Conservation (phyloP, 2,888 invertebrate species). For the Eumacrocentrus americanus region DNA sequence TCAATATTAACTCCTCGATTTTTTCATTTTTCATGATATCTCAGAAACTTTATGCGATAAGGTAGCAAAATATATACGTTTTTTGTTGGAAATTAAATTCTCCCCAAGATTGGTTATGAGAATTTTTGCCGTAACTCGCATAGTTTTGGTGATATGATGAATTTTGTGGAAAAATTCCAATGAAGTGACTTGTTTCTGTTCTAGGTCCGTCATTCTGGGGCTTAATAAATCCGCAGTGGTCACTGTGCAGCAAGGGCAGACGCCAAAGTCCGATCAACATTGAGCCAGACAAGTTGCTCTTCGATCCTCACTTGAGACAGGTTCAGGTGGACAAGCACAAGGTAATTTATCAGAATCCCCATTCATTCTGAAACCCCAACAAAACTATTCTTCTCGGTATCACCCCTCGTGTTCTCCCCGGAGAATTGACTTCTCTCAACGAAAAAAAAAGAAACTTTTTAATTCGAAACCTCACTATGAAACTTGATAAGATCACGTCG, state of each 20-base stretch:
- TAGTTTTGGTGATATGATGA: no score
- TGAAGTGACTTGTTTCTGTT: constrained; percentile 43
- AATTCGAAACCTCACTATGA: constrained; percentile 22
- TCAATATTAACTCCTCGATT: no score
- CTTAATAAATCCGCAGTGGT: constrained; percentile 97
- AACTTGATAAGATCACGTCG: constrained; percentile 29
- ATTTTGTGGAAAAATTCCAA: not conserved
- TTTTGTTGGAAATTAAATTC: no score
- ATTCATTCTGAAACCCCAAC: not conserved
- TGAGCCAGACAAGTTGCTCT: constrained; percentile 91
- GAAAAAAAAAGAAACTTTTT: constrained; percentile 24
- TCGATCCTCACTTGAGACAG: constrained; percentile 91
- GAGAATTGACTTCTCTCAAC: constrained; percentile 25
- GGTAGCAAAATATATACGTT: no score
- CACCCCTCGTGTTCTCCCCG: constrained; percentile 9
- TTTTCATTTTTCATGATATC: no score
- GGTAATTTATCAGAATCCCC: constrained; percentile 67
- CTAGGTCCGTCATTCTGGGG: constrained; percentile 98
- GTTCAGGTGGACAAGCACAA: constrained; percentile 92
- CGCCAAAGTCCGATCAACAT: constrained; percentile 97
- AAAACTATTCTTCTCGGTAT: constrained; percentile 15
- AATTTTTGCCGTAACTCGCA: no score
- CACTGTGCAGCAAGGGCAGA: constrained; percentile 94
- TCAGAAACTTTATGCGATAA: no score
- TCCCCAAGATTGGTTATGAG: no score